Base-by-base conservation (phyloP, 2,113 vertebrate species). In the Aptenodytes forsteri region DNA sequence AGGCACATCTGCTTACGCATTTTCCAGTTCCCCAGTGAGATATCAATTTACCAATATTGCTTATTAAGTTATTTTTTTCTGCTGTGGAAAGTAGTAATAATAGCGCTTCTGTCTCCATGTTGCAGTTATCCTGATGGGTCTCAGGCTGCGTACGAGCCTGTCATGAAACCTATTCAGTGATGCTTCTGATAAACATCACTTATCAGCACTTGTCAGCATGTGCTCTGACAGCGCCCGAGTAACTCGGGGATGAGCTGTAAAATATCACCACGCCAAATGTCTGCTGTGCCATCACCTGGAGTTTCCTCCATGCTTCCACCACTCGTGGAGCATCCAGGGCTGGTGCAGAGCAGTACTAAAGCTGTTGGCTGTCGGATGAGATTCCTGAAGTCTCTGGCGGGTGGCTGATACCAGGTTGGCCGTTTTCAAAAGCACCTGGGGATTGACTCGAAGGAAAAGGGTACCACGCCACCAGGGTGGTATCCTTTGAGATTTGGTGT, bases 381-480 rank as follows among this genome's bases (percentile, higher is more conserved):
- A 13, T 26, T 42, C 42, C 50, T 42, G 40, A 42, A 56, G 23
- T 40, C 18, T 47, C 19, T 1, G 2, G 21, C 1, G 2, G 7
- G 32, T 32, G 38, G 8, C 58, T 38, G 40, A 8, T 21, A 26
- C 34, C 40, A 16, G 32, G 27, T 8, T 75, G 58, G n/a, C 32
- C 2, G 2, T 34, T 66, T 32, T 26, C 21, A 38, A 52, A 50
- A 20, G 19, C 19, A 13, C 10, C 2, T 42, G 64, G 10, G 7
- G 13, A 16, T 21, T 29, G 21, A 19, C 22, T 10, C 7, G 8
- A 18, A 46, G 56, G 23, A 40, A 27, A 46, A 62, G 34, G 17
- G 19, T 22, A 16, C 19, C 15, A 11, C 0, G 1, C n/a, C 7
- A 5, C 19, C 4, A 5, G 38, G 36, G 26, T 11, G 26, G 18